A percentile compares a stretch with the other conserved stretches of the same genome.
Evolutionary conservation across 2,797 vertebrate genomes (phyloP).

Genomic region (Nasua narica): DNA sequence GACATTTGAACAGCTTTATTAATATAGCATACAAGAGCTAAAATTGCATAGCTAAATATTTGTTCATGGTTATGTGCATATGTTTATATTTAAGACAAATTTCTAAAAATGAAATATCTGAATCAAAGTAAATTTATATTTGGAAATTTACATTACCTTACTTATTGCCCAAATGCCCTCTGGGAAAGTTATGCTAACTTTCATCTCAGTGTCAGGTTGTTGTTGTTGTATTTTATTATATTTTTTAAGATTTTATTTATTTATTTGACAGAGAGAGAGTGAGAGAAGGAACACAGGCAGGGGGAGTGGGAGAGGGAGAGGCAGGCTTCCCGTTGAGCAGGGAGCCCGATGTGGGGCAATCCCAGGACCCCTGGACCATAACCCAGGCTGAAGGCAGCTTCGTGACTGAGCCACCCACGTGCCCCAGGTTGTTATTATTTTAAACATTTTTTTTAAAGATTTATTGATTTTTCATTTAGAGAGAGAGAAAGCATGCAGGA

Average conservation of each 20-base stretch:
- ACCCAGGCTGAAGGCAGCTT: too few relatives aligned
- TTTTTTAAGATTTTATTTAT: too few relatives aligned
- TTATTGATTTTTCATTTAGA: neutral
- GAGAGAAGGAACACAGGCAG: too few relatives aligned
- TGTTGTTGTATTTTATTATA: neutral
- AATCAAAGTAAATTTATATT: conserved; percentile 37
- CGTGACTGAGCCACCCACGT: too few relatives aligned
- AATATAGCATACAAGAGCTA: neutral
- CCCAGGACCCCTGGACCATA: too few relatives aligned
- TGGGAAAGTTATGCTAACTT: neutral
- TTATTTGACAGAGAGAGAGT: too few relatives aligned
- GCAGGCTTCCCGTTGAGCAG: too few relatives aligned
- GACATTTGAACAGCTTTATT: neutral
- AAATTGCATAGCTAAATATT: neutral
- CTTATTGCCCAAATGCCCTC: neutral
- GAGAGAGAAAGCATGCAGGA: neutral
- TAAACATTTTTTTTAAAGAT: neutral
- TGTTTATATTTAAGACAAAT: neutral
- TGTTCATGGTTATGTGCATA: neutral
- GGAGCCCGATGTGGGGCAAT: too few relatives aligned
- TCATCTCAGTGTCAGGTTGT: neutral
- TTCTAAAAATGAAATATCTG: neutral
- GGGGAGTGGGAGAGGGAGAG: too few relatives aligned
- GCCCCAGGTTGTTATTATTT: neutral
- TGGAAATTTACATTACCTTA: conserved; percentile 13